Base-by-base conservation (phyloP, 2,113 vertebrate genomes). In the Promerops cafer region DNA sequence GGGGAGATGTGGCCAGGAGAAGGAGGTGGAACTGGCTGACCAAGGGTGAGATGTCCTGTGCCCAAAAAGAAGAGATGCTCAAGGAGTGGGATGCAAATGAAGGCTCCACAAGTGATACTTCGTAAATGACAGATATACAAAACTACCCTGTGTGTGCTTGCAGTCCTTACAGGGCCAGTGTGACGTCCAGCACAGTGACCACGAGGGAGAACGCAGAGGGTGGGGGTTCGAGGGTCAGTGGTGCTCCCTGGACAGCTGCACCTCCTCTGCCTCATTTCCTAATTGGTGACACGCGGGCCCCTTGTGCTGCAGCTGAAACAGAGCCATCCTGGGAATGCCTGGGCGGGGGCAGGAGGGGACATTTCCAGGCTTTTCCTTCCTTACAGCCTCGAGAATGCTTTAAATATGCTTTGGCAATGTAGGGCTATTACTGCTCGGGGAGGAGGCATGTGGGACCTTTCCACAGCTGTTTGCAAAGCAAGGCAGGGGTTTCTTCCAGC, bases 131-230 rank as follows among this genome's bases (percentile, higher is more conserved):
- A 47, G 44, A 35, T 47, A 20, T 23, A 54, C 16, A 20, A 1
- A 63, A 35, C 45, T 33, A 24, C 15, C 22, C 39, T 16, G 9
- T 8, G 22, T 68, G 31, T 45, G 68, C 35, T 37, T 79, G 61
- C 42, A 42, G 3, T 15, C 47, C 61, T 68, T 45, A 7, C 39
- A 7, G 2, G 3, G 40, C 27, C 65, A 24, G 28, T 10, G 70
- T n/a, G 60, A 27, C 57, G 60, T 13, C 52, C 61, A 66, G 72
- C 57, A 54, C n/a, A 19, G 44, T 50, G 44, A 14, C 50, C 39
- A 13, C 1, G 10, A 53, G 60, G 39, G 15, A 27, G 4, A 7
- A 4, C 7, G 16, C 1, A 3, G 26, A 45, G 33, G 2, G 0
- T 87, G 68, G 33, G 56, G 39, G 4, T 75, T 28, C 28, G 30